These are phyloP conservation scores for Diogma glabrata DNA, from an alignment of 2,888 invertebrate species.

Conservation along the genomic window DNA sequence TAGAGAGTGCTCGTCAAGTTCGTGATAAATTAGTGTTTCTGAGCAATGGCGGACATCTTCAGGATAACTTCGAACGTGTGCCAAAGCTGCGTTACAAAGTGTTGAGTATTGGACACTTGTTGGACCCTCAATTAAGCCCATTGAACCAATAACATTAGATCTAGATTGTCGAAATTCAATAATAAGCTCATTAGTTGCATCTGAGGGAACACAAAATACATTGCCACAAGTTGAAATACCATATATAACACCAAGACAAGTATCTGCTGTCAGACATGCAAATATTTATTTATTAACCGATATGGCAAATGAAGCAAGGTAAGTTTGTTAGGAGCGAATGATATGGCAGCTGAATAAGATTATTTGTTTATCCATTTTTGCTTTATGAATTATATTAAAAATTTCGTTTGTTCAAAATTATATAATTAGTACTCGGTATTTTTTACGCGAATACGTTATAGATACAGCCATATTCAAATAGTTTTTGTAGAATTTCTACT, in stretches of 20 bases:
- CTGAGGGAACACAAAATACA: slow-evolving; percentile 32
- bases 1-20: slow-evolving; percentile 31
- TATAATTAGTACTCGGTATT: too few relatives aligned
- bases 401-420: too few relatives aligned
- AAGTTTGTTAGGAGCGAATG: too few relatives aligned
- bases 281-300: slow-evolving; percentile 34
- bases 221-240: slow-evolving; percentile 34
- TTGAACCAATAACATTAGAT: slow-evolving; percentile 27
- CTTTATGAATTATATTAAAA: too few relatives aligned
- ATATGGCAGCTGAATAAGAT: too few relatives aligned
- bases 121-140: slow-evolving; percentile 24
- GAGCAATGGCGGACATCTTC: slow-evolving; percentile 37
- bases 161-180: slow-evolving; percentile 30
- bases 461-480: slow-evolving; percentile 32
- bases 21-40: slow-evolving; percentile 32
- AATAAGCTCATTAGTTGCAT: slow-evolving; percentile 30
- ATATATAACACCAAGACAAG: slow-evolving; percentile 31
- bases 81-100: slow-evolving; percentile 30
- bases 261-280: slow-evolving; percentile 31
- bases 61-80: slow-evolving; percentile 28
- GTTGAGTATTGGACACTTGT: slow-evolving; percentile 29
- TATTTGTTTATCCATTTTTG: too few relatives aligned
- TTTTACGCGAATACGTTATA: too few relatives aligned
- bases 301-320: slow-evolving; percentile 30
- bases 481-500: slow-evolving; percentile 29